phyloP scores from a whole-genome alignment of 2,797 vertebrate species.

The Clarias fuscus region DNA sequence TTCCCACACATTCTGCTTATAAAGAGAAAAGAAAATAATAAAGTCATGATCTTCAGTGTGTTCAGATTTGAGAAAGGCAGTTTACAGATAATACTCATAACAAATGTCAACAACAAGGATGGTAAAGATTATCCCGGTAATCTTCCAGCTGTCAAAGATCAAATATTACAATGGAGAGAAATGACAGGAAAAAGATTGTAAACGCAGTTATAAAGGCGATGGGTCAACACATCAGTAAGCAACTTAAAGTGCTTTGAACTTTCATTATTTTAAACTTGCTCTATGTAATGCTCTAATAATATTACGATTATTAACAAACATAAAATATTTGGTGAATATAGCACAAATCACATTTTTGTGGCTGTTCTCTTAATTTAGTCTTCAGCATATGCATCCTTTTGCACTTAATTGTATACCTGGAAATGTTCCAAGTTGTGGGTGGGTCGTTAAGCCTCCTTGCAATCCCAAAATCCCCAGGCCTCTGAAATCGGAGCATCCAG shows the following conservation, averaged over 20 bases:
- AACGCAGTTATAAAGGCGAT: background rate
- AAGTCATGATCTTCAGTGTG: background rate
- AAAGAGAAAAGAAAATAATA: background rate
- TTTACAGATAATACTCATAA: background rate
- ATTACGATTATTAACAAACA: background rate
- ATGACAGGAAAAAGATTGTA: background rate
- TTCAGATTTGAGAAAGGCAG: background rate
- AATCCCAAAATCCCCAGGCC: slow-evolving; percentile 84
- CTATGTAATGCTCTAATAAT: too few relatives aligned
- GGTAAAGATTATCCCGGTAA: background rate
- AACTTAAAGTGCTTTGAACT: background rate
- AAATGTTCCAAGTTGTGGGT: slow-evolving; percentile 80
- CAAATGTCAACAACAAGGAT: background rate
- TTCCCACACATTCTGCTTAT: background rate
- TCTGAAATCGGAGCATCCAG: slow-evolving; percentile 84
- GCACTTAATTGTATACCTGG: slow-evolving; percentile 72
- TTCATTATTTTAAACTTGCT: background rate
- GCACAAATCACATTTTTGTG: background rate
- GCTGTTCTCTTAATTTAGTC: background rate
- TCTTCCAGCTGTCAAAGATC: background rate
- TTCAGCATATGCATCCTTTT: background rate
- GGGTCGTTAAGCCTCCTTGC: slow-evolving; percentile 78
- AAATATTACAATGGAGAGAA: background rate
- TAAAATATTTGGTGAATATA: background rate
- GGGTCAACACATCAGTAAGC: background rate